These are phyloP conservation scores for Bombus vancouverensis DNA, from an alignment of 1,140 invertebrate species.

Conservation along the genomic window DNA sequence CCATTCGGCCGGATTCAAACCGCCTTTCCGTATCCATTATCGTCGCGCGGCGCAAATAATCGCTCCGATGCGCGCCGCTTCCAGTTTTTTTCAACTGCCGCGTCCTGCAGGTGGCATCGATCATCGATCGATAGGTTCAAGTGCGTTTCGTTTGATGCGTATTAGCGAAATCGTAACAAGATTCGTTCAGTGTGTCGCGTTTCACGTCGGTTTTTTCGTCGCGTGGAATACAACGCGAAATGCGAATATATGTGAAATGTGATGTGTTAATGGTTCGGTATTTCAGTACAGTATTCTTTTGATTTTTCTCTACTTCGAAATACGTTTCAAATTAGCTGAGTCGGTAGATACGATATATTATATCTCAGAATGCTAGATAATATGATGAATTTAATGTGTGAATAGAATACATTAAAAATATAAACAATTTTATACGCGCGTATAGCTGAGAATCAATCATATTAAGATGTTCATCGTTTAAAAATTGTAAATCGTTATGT, in stretches of 20 bases:
- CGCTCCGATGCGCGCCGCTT: conserved; percentile 70
- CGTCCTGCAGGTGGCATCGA: conserved; percentile 59
- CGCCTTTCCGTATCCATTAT: conserved; percentile 81
- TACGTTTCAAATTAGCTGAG: not conserved
- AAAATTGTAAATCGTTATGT: not conserved
- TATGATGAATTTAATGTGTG: not conserved
- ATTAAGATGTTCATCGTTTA: not conserved
- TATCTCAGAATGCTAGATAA: not conserved
- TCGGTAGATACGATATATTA: not conserved
- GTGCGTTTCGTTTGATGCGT: not conserved
- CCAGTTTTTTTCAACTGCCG: conserved; percentile 44
- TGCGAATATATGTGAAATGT: too few species aligned
- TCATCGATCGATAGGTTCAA: conserved; percentile 40
- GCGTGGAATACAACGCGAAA: not conserved
- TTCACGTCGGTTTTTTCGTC: not conserved
- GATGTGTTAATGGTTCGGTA: too few species aligned
- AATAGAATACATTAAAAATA: not conserved
- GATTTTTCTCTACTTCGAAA: not conserved
- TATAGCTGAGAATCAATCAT: not conserved
- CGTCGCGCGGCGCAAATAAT: conserved; percentile 78
- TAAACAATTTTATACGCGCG: not conserved
- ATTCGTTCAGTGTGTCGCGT: not conserved
- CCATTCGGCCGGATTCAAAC: conserved; percentile 81
- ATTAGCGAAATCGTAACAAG: not conserved
- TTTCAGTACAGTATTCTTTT: not conserved